Base-by-base conservation (phyloP, 2,888 invertebrate genomes). In the Eustalomyia histrio region DNA sequence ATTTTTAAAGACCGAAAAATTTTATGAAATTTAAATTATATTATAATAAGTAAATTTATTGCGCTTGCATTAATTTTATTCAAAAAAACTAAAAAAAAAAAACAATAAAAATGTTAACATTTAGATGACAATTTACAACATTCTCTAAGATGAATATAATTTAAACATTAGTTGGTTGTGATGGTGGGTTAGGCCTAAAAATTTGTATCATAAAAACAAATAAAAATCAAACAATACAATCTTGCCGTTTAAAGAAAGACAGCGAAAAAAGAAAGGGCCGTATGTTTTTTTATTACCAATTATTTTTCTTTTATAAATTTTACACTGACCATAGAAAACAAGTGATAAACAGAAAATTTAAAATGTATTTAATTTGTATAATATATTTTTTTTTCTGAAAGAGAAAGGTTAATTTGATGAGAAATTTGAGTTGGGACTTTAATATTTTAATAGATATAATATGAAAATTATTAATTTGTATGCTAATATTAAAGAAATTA, bases 101-200 rank as follows among this genome's bases (percentile, higher is more conserved):
- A 55, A n/a, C n/a, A n/a, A 24, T 24, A 24, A 53, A 55, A 55
- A 55, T 24, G 29, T 29, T 57, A 9, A 24, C 24, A 24, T 57
- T 29, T 29, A 24, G 29, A 14, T 57, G 57, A 57, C 29, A 57
- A 16, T 57, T 57, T 57, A 24, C 33, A 57, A 33, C 52, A 21
- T 53, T 8, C 4, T n/a, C 29, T 16, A 3, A 16, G 2, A 55
- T 21, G 1, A 33, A 57, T n/a, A 24, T 3, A 29, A 29, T 29
- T 47, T 47, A 39, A 3, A 39, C 5, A 47, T n/a, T 2, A 5
- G n/a, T 6, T 47, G 43, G 43, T n/a, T n/a, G n/a, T 47, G n/a
- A 4, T 47, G 43, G 43, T n/a, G n/a, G n/a, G 43, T 47, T n/a
- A 47, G 16, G n/a, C 43, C 10, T 47, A 5, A n/a, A 2, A n/a